A percentile compares a stretch with the other conserved stretches of the same genome.
Conservation (phyloP, 2,113 vertebrate genomes). For the Cynoglossus semilaevis region DNA sequence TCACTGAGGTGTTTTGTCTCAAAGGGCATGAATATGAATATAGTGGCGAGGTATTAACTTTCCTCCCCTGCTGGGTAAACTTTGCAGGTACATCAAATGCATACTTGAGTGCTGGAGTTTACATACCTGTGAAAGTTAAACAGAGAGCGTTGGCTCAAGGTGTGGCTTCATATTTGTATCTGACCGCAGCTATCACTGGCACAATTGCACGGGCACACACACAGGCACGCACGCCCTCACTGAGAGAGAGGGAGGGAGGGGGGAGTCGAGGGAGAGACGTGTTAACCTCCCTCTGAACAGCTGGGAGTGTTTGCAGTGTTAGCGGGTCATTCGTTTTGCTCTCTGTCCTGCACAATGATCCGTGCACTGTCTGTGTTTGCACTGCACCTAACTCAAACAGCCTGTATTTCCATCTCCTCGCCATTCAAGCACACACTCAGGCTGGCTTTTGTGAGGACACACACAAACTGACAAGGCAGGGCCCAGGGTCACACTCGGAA, state of each 20-base stretch:
- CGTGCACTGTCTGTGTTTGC: constrained; percentile 71
- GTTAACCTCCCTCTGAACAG: constrained; percentile 50
- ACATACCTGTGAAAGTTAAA: constrained; percentile 70
- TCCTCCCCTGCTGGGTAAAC: constrained; percentile 65
- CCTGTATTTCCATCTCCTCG: constrained; percentile 54
- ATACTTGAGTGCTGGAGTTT: constrained; percentile 64
- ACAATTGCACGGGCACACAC: constrained; percentile 35
- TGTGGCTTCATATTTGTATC: constrained; percentile 65
- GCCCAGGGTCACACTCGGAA: constrained; percentile 44
- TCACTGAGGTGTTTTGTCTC: constrained; percentile 28
- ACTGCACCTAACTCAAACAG: constrained; percentile 72
- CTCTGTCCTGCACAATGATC: constrained; percentile 65
- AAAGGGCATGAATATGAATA: constrained; percentile 41
- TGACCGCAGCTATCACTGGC: constrained; percentile 48
- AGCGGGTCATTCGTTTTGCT: constrained; percentile 46
- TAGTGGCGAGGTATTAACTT: constrained; percentile 67
- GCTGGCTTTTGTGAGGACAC: constrained; percentile 56
- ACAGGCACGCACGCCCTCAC: not conserved
- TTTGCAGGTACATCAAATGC: constrained; percentile 67
- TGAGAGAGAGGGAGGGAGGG: constrained; percentile 9
- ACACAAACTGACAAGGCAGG: constrained; percentile 48
- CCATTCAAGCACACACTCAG: constrained; percentile 51
- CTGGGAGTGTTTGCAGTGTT: constrained; percentile 72
- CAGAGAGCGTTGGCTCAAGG: constrained; percentile 74
- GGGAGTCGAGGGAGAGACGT: constrained; percentile 8